Conservation (phyloP, 1,140 invertebrate species). For the Drosophila mojavensis region DNA sequence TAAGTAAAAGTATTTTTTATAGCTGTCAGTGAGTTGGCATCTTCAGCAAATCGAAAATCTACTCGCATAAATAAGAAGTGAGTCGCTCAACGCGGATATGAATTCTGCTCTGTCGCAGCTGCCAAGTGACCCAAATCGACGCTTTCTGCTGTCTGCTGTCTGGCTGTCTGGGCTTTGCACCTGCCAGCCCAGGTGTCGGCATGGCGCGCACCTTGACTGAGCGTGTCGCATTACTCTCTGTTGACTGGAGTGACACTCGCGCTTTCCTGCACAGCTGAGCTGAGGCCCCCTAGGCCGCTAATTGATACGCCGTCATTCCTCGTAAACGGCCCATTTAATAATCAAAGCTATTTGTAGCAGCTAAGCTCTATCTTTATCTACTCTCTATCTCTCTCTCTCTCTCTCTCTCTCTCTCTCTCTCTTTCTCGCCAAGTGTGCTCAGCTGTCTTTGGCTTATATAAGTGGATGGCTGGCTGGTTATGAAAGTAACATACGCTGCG, state of each 20-base stretch:
- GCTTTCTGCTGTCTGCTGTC: not conserved
- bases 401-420: too few species aligned
- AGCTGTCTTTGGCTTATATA: not conserved
- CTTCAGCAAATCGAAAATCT: too few species aligned
- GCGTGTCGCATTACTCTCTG: constrained; percentile 15
- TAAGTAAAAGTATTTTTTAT: too few species aligned
- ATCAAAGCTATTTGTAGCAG: not conserved
- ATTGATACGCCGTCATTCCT: too few species aligned
- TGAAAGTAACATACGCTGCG: constrained; percentile 14
- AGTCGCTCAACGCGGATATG: constrained; percentile 4
- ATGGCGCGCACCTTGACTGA: not conserved
- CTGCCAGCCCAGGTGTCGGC: constrained; percentile 7
- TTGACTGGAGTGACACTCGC: constrained; percentile 1
- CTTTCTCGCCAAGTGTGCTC: not conserved
- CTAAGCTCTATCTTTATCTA: too few species aligned
- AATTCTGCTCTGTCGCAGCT: constrained; percentile 20
- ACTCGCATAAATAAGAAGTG: not conserved
- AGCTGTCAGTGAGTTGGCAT: too few species aligned
- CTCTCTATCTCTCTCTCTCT: too few species aligned
- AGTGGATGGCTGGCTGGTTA: not conserved
- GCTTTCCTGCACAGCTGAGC: not conserved
- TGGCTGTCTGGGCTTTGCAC: constrained; percentile 1
- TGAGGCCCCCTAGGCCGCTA: too few species aligned
- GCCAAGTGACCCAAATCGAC: constrained; percentile 25
- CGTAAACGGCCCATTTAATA: not conserved